phyloP scores from a whole-genome alignment of 1,140 invertebrate species.

The Drosophila oshimai region DNA sequence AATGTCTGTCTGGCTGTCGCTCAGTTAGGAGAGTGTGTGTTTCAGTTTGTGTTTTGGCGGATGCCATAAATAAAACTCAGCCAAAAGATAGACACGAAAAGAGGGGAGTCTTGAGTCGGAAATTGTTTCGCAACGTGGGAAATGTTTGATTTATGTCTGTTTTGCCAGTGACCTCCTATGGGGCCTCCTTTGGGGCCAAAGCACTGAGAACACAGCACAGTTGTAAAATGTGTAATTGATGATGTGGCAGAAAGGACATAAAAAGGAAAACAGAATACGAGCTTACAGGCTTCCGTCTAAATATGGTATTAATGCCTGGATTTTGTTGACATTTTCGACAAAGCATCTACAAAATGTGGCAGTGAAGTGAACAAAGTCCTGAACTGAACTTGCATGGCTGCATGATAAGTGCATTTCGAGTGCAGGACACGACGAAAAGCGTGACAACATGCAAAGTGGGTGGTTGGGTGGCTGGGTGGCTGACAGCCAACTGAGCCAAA shows the following conservation, averaged over 20 bases:
- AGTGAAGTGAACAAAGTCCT: slow-evolving; percentile 31
- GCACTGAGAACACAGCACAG: slow-evolving; percentile 31
- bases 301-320: slow-evolving; percentile 52
- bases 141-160: slow-evolving; percentile 80
- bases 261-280: slow-evolving; percentile 32
- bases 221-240: slow-evolving; percentile 81
- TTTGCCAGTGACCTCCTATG: slow-evolving; percentile 47
- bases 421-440: slow-evolving; percentile 67
- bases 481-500: slow-evolving; percentile 52
- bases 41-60: slow-evolving; percentile 60
- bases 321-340: slow-evolving; percentile 79
- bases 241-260: slow-evolving; percentile 73
- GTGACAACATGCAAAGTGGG: slow-evolving; percentile 72
- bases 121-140: slow-evolving; percentile 80
- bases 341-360: slow-evolving; percentile 71
- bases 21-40: slow-evolving; percentile 9
- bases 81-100: slow-evolving; percentile 65
- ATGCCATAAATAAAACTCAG: slow-evolving; percentile 78
- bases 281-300: slow-evolving; percentile 11
- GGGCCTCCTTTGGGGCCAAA: too few relatives aligned
- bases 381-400: slow-evolving; percentile 4
- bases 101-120: slow-evolving; percentile 64
- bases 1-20: slow-evolving; percentile 41
- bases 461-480: background rate
- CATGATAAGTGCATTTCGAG: slow-evolving; percentile 73